Evolutionary conservation across 2,797 vertebrate genomes (phyloP), one percentile per base, ranked within the genome.

Genomic region (Mus caroli): DNA sequence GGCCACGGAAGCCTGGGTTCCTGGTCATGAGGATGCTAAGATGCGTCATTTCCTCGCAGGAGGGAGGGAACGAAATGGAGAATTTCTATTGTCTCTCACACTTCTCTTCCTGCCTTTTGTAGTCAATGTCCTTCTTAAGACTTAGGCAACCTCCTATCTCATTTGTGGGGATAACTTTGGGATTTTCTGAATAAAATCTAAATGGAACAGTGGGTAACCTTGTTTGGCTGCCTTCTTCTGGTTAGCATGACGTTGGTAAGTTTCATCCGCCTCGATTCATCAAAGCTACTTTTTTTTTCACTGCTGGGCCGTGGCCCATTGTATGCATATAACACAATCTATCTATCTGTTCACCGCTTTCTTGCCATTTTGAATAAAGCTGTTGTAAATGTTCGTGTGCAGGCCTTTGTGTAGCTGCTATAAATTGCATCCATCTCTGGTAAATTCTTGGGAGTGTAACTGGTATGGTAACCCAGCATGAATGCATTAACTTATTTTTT

Each of bases 11-110:
- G n/a, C n/a, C 78, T 43, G 22, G 37, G 37, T 46, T 20, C n/a
- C 13, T 1, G 26, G 7, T 60, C 43, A 34, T 7, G 7, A 10
- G 31, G 11, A 9, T 8, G 3, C n/a, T 37, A 1, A 0, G 40
- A 15, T 12, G 34, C 71, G 75, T 73, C 60, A 50, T 11, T n/a
- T 56, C 75, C 34, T 71, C 64, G 2, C 2, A 76, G 26, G 34
- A 37, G 82, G 34, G 84, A 26, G 20, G 64, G 34, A 15, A 7
- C 3, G 22, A 64, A 17, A 83, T 1, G 67, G 10, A 28, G 52
- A 31, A 26, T 85, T 86, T 90, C 67, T 31, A 94, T 14, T 37
- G 62, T 15, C 15, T 13, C 3, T 24, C n/a, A 95, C 67, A 31
- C 11, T 71, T 52, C 64, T 54, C 62, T 89, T 62, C 17, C 10